Evolutionary conservation across 2,113 vertebrate genomes (phyloP), one percentile per base, ranked within the genome.

Genomic region (Actenoides hombroni): DNA sequence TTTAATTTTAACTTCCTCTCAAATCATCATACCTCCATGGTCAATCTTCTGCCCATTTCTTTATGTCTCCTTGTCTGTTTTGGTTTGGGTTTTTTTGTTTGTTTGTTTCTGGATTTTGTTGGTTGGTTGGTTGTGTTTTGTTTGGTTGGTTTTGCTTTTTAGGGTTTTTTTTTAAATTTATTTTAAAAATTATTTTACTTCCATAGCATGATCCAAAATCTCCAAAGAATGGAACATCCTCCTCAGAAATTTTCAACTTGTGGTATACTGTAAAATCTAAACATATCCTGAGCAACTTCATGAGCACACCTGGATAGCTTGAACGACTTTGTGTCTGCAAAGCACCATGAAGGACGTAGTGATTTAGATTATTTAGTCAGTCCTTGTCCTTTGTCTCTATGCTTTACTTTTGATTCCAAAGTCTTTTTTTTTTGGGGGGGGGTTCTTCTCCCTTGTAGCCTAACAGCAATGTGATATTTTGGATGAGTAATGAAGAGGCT

Each of bases 1-100:
- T 97, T 90, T 37, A 90, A 97, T 97, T 96, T 93, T 95, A 64
- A 83, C 53, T 63, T 96, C 60, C 80, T 86, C 33, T 85, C 25
- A 53, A 51, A 64, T 64, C 65, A 67, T 71, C 80, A 85, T 65
- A 95, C 51, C 44, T 90, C 37, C 13, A 78, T 16, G 70, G 24
- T 16, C 49, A 42, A 61, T 44, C 44, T 92, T 91, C 82, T 71
- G 68, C 13, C 51, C 63, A 31, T 8, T 54, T 65, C 74, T 64
- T 53, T 70, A 75, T 49, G 53, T 71, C 3, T 73, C 15, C 18
- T n/a, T 23, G 11, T 67, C 19, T 40, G 26, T 53, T 71, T 67
- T 13, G 51, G 14, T 8, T 48, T 49, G 44, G 18, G 44, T 25
- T 23, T 51, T 24, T 51, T 51, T 51, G 48, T 53, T 33, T 20